Evolutionary conservation across 2,888 invertebrate species (phyloP), one percentile per base, ranked within the genome.

Genomic region (Hyposoter didymator): DNA sequence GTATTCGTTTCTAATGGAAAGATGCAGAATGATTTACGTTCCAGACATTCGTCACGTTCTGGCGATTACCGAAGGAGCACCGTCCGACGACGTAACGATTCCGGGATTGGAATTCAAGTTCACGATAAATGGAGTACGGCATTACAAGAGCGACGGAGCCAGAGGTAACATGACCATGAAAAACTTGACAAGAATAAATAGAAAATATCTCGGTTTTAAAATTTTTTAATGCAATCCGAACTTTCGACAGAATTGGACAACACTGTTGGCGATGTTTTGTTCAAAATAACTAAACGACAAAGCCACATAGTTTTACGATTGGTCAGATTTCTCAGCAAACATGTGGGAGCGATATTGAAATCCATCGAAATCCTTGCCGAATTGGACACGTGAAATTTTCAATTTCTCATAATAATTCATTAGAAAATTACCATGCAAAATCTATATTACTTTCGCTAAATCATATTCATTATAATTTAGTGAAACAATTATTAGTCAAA

Each of bases 1-100:
- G 43, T 94, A 97, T 47, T 96, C 97, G 0, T 93, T 95, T 2
- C 96, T 95, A 92, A 95, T 98, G 52, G 94, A 95, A 39, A 95
- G 96, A 89, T 97, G 97, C 90, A 95, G 95, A 19, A 95, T 97
- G 94, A 93, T 96, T 76, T 97, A 96, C 92, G 95, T 97, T 91
- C 97, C 97, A 0, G 96, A 97, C 93, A 95, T 97, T 86, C 97
- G 98, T 0, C 98, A 97, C 94, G 94, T 98, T 85, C 94, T 98
- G 14, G 96, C 96, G 0, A 95, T 98, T n/a, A 96, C 96, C 95
- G 95, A 94, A 0, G 94, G 88, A 0, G 86, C 88, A 17, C 88
- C 90, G 6, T 87, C 89, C 0, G 95, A 95, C 1, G 95, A 96
- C 79, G 95, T 95, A 88, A 93, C 95, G 75, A 94, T 97, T 82